Evolutionary conservation across 2,113 vertebrate genomes (phyloP), one percentile per base, ranked within the genome.

Genomic region (Calypte anna): DNA sequence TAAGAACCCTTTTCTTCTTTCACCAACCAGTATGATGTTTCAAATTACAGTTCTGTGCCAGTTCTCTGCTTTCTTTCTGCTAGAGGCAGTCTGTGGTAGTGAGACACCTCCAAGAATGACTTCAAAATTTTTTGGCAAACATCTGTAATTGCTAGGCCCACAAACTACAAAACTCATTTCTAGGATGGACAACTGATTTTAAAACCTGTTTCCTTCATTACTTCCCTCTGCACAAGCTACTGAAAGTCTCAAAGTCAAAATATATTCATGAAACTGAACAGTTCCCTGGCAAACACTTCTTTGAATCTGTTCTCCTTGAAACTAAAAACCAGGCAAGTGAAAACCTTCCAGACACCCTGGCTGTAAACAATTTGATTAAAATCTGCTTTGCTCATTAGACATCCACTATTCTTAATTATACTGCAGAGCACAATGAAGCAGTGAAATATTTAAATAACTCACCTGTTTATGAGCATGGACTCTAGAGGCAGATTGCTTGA

Each of bases 151-250:
- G 31, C 46, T 72, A 38, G 76, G 70, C 10, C n/a, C 25, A 80
- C 6, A 33, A 85, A 76, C 16, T 88, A 84, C 44, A 69, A 88
- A 93, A 79, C 16, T 86, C 23, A 63, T 72, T 31, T 93, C 28
- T 28, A 64, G 53, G 73, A 66, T 82, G 75, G 76, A 84, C n/a
- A 87, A 63, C 7, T 44, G 48, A 84, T 55, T 96, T 88, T 33
- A 73, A 87, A 92, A 86, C 72, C 23, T 94, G 79, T 96, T 97
- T 97, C 93, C 15, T 62, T 91, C 94, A 97, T 96, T 93, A 91
- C 7, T 89, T 14, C 4, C 12, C 6, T 23, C 67, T 91, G 51
- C 50, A 43, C 57, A 86, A 87, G 44, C 9, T 82, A 75, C n/a
- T 78, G 46, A 59, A 93, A 63, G 31, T 73, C 51, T 92, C 63